These are phyloP conservation scores for Neuroscelio doddi DNA, from an alignment of 2,888 invertebrate genomes.

Conservation along the genomic window DNA sequence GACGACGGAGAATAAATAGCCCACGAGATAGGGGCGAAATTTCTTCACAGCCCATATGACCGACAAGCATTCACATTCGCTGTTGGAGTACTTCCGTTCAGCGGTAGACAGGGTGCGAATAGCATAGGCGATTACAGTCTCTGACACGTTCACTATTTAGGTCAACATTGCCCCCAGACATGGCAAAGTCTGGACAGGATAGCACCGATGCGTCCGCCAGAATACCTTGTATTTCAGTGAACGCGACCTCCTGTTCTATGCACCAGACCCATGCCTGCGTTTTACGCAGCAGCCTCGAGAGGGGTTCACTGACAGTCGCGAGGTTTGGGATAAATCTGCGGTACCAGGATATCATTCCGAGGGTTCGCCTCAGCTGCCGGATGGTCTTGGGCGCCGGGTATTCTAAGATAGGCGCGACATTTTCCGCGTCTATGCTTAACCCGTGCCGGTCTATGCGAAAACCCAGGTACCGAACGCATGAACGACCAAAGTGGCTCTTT, in stretches of 20 bases:
- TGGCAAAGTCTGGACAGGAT: slow-evolving; percentile 14
- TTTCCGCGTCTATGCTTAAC: slow-evolving; percentile 42
- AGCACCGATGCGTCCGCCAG: slow-evolving; percentile 12
- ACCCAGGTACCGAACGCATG: slow-evolving; percentile 52
- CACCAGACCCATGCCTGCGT: slow-evolving; percentile 19
- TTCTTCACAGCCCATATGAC: slow-evolving; percentile 42
- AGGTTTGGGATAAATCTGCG: slow-evolving; percentile 52
- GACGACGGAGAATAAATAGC: slow-evolving; percentile 37
- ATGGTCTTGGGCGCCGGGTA: slow-evolving; percentile 48
- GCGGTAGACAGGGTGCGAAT: slow-evolving; percentile 26
- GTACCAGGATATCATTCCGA: slow-evolving; percentile 60
- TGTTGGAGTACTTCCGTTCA: slow-evolving; percentile 37
- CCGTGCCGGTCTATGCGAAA: slow-evolving; percentile 53
- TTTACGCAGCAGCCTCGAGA: slow-evolving; percentile 37
- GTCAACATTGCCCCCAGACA: slow-evolving; percentile 16
- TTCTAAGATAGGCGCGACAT: slow-evolving; percentile 25
- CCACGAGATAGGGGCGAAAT: slow-evolving; percentile 46
- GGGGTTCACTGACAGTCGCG: slow-evolving; percentile 37
- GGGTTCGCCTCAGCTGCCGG: slow-evolving; percentile 50
- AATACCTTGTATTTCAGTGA: slow-evolving; percentile 8
- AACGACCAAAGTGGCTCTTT: slow-evolving; percentile 43
- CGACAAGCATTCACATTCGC: slow-evolving; percentile 47
- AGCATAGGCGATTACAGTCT: slow-evolving; percentile 44
- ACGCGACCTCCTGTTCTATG: slow-evolving; percentile 11
- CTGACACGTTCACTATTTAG: slow-evolving; percentile 15